Base-by-base conservation (phyloP, 2,113 vertebrate genomes). In the Columba janthina region DNA sequence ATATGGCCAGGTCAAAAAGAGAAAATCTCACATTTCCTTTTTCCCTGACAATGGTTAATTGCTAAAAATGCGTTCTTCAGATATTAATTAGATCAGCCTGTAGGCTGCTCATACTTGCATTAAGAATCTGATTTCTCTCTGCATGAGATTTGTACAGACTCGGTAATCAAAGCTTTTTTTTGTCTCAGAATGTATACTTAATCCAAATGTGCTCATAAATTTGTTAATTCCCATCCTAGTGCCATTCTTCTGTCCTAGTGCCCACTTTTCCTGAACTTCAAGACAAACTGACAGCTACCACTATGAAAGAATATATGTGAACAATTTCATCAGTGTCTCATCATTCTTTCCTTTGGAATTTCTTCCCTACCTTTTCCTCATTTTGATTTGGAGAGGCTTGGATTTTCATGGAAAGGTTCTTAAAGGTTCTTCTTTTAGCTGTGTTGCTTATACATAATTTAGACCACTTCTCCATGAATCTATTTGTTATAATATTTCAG, bases 101-200 rank as follows among this genome's bases (percentile, higher is more conserved):
- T 53, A 90, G 75, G 72, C 82, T 95, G 42, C 77, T 92, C 15
- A 69, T 90, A 12, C 90, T 94, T 92, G 53, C 44, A 60, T 83
- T 93, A 80, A 85, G 31, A 36, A 44, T 88, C 60, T 88, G 90
- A 66, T 90, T 88, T 93, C 51, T 90, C 46, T 79, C 67, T 74
- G 42, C 72, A 11, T 85, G 70, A 88, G 65, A 65, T 87, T 80
- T 79, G 56, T 87, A 42, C 40, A 79, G 87, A 75, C 38, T n/a
- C 57, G 65, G 61, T 82, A 95, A 97, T 94, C 86, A 94, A 78
- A 88, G 79, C n/a, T 40, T 67, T 86, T 60, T 60, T 85, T 90
- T 78, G 72, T 91, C 73, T 94, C 82, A 85, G 87, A 95, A 88
- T 71, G 31, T 88, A 14, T 65, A 54, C 56, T 91, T 94, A 77